Evolutionary conservation across 2,113 vertebrate species (phyloP).

Genomic region (Ptychochromis oligacanthus): DNA sequence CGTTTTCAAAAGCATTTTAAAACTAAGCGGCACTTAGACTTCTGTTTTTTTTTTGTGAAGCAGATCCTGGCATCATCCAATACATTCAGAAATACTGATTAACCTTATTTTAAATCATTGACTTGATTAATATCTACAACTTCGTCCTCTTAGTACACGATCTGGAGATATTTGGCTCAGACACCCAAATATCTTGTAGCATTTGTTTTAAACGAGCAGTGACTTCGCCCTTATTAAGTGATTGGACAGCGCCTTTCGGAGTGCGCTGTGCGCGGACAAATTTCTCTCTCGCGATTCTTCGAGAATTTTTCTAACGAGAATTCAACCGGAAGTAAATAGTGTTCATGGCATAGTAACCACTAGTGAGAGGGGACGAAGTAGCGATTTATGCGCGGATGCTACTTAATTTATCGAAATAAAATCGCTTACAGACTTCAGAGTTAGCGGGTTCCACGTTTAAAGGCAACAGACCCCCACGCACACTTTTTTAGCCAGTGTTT

Average conservation of each 20-base stretch:
- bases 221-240: background rate
- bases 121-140: background rate
- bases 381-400: constrained; percentile 34
- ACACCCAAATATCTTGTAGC: background rate
- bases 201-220: background rate
- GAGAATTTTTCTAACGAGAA: constrained; percentile 24
- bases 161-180: background rate
- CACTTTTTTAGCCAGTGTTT: background rate
- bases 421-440: background rate
- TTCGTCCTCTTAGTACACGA: background rate
- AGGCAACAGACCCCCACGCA: background rate
- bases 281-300: constrained; percentile 49
- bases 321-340: constrained; percentile 76
- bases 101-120: background rate
- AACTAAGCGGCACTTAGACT: no score
- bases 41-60: background rate
- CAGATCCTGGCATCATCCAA: background rate
- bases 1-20: no score
- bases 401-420: background rate
- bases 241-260: background rate
- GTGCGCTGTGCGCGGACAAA: background rate
- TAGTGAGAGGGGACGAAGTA: constrained; percentile 20
- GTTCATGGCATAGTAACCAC: constrained; percentile 47
- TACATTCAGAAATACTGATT: background rate
- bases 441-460: background rate